Evolutionary conservation across 1,140 invertebrate genomes (phyloP).

Genomic region (Rhopalosiphum maidis): DNA sequence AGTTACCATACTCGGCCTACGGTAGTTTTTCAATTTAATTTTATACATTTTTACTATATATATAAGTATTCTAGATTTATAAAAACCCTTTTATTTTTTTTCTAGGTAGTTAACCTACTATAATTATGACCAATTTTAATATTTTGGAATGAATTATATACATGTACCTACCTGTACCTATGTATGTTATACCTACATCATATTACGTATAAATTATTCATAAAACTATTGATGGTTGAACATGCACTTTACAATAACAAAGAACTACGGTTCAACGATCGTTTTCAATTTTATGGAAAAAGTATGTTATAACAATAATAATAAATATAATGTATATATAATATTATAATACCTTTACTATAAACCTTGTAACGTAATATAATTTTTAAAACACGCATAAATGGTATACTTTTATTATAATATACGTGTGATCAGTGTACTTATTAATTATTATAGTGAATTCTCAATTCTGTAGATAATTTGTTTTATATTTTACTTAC

Average conservation of each 20-base stretch:
- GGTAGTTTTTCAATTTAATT: neutral
- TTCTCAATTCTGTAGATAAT: no score
- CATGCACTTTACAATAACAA: neutral
- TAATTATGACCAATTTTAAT: neutral
- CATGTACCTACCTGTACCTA: neutral
- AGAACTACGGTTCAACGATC: neutral
- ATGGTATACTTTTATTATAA: no score
- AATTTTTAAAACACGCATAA: no score
- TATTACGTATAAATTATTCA: neutral
- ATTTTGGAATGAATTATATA: neutral
- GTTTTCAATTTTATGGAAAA: neutral
- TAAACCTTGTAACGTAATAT: no score
- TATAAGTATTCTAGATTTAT: neutral
- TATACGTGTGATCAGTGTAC: no score
- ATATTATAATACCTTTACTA: no score
- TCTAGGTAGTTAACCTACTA: neutral
- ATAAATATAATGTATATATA: neutral
- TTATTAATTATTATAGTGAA: no score
- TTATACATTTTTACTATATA: neutral
- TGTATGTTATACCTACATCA: neutral
- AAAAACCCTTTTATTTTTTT: slow-evolving; percentile 15
- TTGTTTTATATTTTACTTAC: no score
- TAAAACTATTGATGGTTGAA: neutral
- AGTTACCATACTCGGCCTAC: slow-evolving; percentile 3
- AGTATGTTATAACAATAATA: neutral